phyloP scores from a whole-genome alignment of 2,888 invertebrate species.

The Harpalus rufipes region DNA sequence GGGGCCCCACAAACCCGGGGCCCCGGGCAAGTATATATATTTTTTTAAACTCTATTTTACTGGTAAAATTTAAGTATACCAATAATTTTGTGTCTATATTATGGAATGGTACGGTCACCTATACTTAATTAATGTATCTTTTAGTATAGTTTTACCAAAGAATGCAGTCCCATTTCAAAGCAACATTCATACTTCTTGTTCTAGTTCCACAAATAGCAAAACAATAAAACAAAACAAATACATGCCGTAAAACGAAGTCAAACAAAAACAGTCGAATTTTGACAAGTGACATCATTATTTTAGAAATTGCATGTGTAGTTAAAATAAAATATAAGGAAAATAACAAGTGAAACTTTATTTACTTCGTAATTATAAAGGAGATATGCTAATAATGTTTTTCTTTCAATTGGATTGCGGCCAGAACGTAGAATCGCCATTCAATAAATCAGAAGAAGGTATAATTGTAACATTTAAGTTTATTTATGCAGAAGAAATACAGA shows the following conservation, averaged over 20 bases:
- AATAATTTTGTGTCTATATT: too few relatives aligned
- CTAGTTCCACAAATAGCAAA: slow-evolving; percentile 15
- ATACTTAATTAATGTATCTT: not conserved
- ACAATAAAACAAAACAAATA: slow-evolving; percentile 12
- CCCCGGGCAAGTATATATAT: too few relatives aligned
- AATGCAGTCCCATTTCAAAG: slow-evolving; percentile 1
- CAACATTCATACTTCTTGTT: not conserved
- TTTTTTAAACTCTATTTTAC: too few relatives aligned
- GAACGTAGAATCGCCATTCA: slow-evolving; percentile 22
- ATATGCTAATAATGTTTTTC: slow-evolving; percentile 24
- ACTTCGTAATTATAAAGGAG: slow-evolving; percentile 25
- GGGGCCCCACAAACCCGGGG: too few relatives aligned
- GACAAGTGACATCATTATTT: slow-evolving; percentile 4
- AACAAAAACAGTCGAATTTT: slow-evolving; percentile 1
- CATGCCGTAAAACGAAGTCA: not conserved
- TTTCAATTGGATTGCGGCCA: slow-evolving; percentile 2
- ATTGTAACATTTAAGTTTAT: slow-evolving; percentile 40
- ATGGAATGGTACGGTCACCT: too few relatives aligned
- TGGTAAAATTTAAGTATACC: too few relatives aligned
- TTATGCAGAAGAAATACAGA: slow-evolving; percentile 13
- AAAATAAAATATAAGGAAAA: not conserved
- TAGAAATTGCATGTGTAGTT: not conserved
- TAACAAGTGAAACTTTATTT: not conserved
- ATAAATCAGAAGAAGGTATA: slow-evolving; percentile 28
- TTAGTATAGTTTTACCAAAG: slow-evolving; percentile 4